Conservation (phyloP, 2,113 vertebrate genomes). For the Oxyura jamaicensis region DNA sequence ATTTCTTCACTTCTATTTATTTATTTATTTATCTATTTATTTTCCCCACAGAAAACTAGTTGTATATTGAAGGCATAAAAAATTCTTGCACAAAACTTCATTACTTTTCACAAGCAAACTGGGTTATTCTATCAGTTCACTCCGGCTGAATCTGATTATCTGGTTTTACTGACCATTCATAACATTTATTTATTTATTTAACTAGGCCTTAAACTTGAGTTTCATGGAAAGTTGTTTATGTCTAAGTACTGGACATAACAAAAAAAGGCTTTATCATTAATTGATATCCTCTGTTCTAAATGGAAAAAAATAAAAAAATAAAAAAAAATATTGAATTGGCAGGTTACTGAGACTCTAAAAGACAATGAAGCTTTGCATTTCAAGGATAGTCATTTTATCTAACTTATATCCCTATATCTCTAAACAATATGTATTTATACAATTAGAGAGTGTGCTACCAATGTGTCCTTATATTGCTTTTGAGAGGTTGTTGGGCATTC, state of each 20-base stretch:
- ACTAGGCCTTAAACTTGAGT: background rate
- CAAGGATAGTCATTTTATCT: background rate
- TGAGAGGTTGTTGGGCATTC: background rate
- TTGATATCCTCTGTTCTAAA: background rate
- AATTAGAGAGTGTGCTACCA: background rate
- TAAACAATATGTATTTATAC: background rate
- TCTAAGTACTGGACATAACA: background rate
- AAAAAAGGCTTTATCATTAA: background rate
- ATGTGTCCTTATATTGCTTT: background rate
- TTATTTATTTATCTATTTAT: no score
- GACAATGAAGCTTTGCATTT: background rate
- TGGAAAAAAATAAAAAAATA: background rate
- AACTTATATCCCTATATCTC: background rate
- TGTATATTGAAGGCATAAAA: background rate
- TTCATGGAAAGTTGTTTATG: background rate
- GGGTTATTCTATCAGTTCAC: background rate
- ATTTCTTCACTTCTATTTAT: no score
- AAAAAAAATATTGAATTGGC: background rate
- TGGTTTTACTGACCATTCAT: background rate
- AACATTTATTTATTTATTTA: background rate
- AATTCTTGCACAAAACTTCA: rapidly evolving
- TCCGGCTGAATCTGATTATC: background rate
- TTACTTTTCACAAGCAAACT: rapidly evolving
- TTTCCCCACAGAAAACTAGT: background rate
- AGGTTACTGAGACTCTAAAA: background rate